Base-by-base conservation (phyloP, 2,113 vertebrate genomes). In the Callionymus lyra region DNA sequence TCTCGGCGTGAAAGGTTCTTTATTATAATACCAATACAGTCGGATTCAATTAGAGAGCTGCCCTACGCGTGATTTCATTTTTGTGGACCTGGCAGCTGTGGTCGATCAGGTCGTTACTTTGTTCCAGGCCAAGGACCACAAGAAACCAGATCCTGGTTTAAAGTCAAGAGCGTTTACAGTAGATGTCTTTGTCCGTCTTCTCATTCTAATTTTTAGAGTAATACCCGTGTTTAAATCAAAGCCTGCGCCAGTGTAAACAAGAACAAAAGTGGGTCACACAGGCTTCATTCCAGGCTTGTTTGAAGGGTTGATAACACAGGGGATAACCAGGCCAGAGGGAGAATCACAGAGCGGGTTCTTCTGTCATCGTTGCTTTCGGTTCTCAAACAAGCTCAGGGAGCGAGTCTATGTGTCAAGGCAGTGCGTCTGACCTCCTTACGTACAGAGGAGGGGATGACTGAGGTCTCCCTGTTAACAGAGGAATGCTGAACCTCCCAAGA, bases 111-210 rank as follows among this genome's bases (percentile, higher is more conserved):
- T 8, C 46, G 12, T 14, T 14, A 51, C 45, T 10, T 35, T 68
- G 63, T 74, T 63, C 49, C 38, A 63, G 47, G 50, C 19, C 11
- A 11, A 17, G 12, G 18, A 40, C 72, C 65, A 62, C 72, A 64
- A 63, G 42, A 69, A 65, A 54, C 44, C 34, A 44, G n/a, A 52
- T 44, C 16, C 13, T 15, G 12, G 38, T 55, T 17, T 55, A 31
- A 49, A 45, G 43, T 31, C 34, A 15, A 31, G 31, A 38, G 27
- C 6, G 42, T 27, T 27, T 15, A 51, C 19, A 16, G 5, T 33
- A 9, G 35, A 51, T 2, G 34, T 39, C 31, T 59, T 18, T 44
- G 27, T 17, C 1, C 10, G 19, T 38, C 47, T 64, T 36, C 31
- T 55, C 44, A 59, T 63, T 68, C 21, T 17, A 34, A 49, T 27